Evolutionary conservation across 23 tunicate species (phyloP).

Genomic region (Styela plicata): DNA sequence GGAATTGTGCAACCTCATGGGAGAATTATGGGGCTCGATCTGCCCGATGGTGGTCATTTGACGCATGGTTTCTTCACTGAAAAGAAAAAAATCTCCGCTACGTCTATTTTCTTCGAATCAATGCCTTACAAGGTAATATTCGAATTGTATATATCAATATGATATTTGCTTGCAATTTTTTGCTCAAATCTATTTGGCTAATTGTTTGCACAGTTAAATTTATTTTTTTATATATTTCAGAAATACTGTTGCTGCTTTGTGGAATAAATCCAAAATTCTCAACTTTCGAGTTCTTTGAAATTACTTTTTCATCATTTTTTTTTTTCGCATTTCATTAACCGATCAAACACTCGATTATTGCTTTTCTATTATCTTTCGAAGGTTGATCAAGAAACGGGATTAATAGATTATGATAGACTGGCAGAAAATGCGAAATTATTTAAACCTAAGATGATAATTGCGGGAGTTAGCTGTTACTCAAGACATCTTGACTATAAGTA

Average conservation of each 20-base stretch:
- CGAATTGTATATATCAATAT: not conserved
- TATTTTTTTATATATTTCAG: no score
- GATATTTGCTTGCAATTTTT: no score
- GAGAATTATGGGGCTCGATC: constrained; percentile 97
- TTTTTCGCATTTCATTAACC: no score
- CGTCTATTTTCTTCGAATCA: constrained; percentile 97
- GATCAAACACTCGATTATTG: no score
- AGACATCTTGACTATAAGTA: constrained; percentile 93
- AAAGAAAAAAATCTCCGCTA: constrained; percentile 93
- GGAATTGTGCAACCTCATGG: constrained; percentile 94
- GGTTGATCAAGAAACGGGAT: constrained; percentile 81
- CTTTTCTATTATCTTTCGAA: not conserved
- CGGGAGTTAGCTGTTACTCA: constrained; percentile 97
- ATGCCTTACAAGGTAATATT: constrained; percentile 95
- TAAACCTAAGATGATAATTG: constrained; percentile 92
- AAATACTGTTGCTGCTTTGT: no score
- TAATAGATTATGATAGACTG: constrained; percentile 93
- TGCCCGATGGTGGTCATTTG: constrained; percentile 99
- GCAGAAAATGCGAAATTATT: constrained; percentile 85
- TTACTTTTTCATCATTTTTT: no score
- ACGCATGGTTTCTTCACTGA: constrained; percentile 99
- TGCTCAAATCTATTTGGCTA: no score
- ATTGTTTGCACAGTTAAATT: no score
- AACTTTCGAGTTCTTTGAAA: no score
- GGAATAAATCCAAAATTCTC: no score